Evolutionary conservation across 1,140 invertebrate species (phyloP), one percentile per base, ranked within the genome.

Genomic region (Panagrolaimus sp.): DNA sequence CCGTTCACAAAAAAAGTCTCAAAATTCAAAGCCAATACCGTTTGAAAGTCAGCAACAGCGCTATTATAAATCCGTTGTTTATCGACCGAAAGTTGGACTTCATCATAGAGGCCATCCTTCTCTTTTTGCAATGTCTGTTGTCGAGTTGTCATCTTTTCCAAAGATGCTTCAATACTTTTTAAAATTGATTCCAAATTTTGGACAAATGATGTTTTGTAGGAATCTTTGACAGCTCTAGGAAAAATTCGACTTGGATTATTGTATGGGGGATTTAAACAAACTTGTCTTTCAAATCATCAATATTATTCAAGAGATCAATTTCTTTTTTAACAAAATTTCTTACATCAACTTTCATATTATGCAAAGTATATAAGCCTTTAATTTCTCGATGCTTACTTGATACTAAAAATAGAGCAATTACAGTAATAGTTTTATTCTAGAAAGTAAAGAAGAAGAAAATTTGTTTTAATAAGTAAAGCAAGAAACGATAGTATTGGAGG

Each of bases 331-430:
- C 87, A 84, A 96, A 96, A 31, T 90, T 85, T 83, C 92, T 91
- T 5, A 91, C 91, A 85, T 96, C 93, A 83, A 93, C 90, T n/a
- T 97, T 85, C 5, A 91, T 93, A 84, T 98, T 98, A 83, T 95
- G 94, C 65, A 96, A 86, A 38, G 91, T 94, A 82, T 93, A 97
- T 86, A 93, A 95, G 85, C 96, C 92, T 84, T 96, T 96, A 0
- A 93, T 96, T 87, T 97, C 93, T 82, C 91, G 90, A 79, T 97
- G 92, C 78, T 92, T 96, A 31, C 90, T 89, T 69, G 91, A 89
- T 82, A 97, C 92, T 94, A 83, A 67, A 88, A 87, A 31, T 62
- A 9, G 44, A 62, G 25, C n/a, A n/a, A 73, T 70, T 70, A 70
- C 64, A 48, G 48, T 46, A 5, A 72, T 27, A n/a, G n/a, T n/a